Base-by-base conservation (phyloP, 2,888 invertebrate species). In the Calliphora vomitoria region DNA sequence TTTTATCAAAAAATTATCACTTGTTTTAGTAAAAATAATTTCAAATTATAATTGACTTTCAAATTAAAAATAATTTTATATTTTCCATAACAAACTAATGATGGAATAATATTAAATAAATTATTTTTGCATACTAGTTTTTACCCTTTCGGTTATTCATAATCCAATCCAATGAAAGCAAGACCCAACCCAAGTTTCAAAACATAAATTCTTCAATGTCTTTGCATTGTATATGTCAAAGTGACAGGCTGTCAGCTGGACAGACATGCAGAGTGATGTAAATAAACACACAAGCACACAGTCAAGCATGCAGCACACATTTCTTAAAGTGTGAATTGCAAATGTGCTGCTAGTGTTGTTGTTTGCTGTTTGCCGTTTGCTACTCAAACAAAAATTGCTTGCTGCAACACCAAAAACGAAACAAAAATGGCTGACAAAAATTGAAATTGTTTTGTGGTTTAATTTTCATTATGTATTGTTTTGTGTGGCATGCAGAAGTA, bases 391-490 rank as follows among this genome's bases (percentile, higher is more conserved):
- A 80, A 35, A 80, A 76, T 50, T 38, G 25, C 47, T 76, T 58
- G 55, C 53, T 69, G 38, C 50, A n/a, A 66, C 31, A 55, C 47
- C 31, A 66, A 68, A 60, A 71, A 79, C 20, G 66, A 84, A 87
- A 82, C 62, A 85, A 87, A 87, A 85, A 87, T 87, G 87, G 87
- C 87, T 85, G 85, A 85, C 87, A 87, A 85, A 69, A 87, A 87
- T 85, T 87, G 55, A 85, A 85, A 87, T 82, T 82, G 47, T 82
- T 82, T 82, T 87, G 87, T 75, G 79, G 85, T 85, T 87, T 85
- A 82, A 79, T 87, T 85, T 85, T 79, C 79, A 82, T 82, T 87
- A n/a, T n/a, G n/a, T n/a, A 85, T 81, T 87, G 44, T 68, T 53
- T 62, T 55, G 55, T 55, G 8, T 58, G 20, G 55, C 55, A 55